Evolutionary conservation across 2,113 vertebrate species (phyloP).

Genomic region (Burhinus bistriatus): DNA sequence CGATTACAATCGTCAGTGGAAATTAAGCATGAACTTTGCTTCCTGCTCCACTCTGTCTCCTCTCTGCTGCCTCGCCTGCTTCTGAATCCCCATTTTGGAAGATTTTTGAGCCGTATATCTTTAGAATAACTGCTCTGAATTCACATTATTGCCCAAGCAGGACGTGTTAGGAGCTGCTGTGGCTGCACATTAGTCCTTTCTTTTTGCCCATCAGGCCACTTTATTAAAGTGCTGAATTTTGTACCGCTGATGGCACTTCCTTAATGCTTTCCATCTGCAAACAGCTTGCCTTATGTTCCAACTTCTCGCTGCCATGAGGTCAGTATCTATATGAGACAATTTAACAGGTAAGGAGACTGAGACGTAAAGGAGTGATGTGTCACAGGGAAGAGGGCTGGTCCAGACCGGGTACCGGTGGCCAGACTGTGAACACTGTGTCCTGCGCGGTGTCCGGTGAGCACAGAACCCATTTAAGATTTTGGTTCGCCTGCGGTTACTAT

Average conservation of each 20-base stretch:
- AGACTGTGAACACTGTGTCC: background rate
- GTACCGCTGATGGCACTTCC: background rate
- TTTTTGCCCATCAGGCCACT: background rate
- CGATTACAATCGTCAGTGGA: background rate
- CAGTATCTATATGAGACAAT: accelerated
- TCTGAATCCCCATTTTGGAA: background rate
- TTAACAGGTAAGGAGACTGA: background rate
- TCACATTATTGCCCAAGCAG: background rate
- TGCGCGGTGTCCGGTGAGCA: background rate
- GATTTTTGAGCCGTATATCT: background rate
- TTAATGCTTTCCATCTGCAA: background rate
- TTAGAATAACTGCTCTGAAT: background rate
- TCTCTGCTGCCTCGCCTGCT: background rate
- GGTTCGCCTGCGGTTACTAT: background rate
- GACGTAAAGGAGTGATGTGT: background rate
- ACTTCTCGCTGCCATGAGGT: background rate
- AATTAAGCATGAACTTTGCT: background rate
- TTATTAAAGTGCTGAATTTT: background rate
- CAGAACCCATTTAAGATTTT: background rate
- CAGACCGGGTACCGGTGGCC: background rate
- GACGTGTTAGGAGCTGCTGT: background rate
- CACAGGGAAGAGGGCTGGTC: background rate
- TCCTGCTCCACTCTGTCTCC: background rate
- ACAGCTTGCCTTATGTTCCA: background rate
- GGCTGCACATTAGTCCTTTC: background rate